Evolutionary conservation across 30 jellyfish, hydroid and myxozoan genomes (phyloP).

Genomic region (Nemopilema nomurai): DNA sequence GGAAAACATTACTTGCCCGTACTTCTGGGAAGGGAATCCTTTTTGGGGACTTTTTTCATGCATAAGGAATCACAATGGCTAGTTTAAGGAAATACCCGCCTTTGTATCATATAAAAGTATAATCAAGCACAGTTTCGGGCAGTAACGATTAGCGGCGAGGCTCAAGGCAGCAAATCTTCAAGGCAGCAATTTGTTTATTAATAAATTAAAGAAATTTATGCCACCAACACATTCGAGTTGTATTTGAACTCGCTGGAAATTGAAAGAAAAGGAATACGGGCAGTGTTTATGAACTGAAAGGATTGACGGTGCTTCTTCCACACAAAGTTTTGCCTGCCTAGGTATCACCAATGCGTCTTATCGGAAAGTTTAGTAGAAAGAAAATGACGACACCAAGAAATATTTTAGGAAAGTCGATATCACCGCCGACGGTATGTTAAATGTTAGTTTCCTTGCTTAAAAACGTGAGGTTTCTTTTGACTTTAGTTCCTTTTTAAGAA

Average conservation of each 20-base stretch:
- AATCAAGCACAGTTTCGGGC: background rate
- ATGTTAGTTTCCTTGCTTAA: background rate
- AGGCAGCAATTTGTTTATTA: too few relatives aligned
- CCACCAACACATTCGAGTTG: background rate
- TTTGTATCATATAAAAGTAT: background rate
- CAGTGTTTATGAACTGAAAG: background rate
- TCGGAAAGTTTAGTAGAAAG: conserved; percentile 35
- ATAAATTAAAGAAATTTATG: too few relatives aligned
- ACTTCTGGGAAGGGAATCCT: background rate
- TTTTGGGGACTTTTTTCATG: background rate
- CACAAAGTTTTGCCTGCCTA: background rate
- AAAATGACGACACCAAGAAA: conserved; percentile 41
- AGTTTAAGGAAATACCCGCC: background rate
- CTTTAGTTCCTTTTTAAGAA: too few relatives aligned
- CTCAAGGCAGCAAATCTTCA: too few relatives aligned
- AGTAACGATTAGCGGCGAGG: background rate
- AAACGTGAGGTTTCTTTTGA: background rate
- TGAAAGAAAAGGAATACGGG: background rate
- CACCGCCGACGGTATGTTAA: conserved; percentile 48
- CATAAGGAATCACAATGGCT: background rate
- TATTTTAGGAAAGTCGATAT: conserved; percentile 15
- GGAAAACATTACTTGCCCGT: background rate
- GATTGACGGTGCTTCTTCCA: background rate
- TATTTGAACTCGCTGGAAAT: background rate
- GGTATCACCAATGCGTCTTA: conserved; percentile 33